A percentile compares a stretch with the other conserved stretches of the same genome.
These are phyloP conservation scores for Drosophila recens DNA, from an alignment of 2,888 invertebrate species.

Conservation along the genomic window DNA sequence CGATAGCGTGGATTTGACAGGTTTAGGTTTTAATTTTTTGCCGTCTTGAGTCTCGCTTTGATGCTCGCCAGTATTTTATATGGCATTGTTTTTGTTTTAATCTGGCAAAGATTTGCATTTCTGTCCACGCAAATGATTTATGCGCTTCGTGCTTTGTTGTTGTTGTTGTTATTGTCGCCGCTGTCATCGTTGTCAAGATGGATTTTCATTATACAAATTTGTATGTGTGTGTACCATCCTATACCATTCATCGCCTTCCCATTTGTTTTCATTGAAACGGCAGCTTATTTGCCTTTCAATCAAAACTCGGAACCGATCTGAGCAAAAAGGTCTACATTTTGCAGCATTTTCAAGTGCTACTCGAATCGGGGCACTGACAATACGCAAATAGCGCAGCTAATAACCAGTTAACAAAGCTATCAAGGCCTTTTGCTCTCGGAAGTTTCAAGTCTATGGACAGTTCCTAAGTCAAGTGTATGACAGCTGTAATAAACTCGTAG, in stretches of 20 bases:
- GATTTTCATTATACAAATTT: slow-evolving; percentile 55
- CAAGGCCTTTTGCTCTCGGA: slow-evolving; percentile 62
- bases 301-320: slow-evolving; percentile 39
- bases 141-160: slow-evolving; percentile 37
- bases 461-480: slow-evolving; percentile 22
- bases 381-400: slow-evolving; percentile 23
- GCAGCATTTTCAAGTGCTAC: slow-evolving; percentile 51
- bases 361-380: slow-evolving; percentile 30
- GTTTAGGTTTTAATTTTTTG: slow-evolving; percentile 67
- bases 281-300: slow-evolving; percentile 78
- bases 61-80: slow-evolving; percentile 43
- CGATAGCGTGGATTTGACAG: slow-evolving; percentile 73
- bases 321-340: slow-evolving; percentile 49
- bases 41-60: slow-evolving; percentile 43
- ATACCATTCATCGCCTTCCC: slow-evolving; percentile 11
- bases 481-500: slow-evolving; percentile 29
- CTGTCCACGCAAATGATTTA: slow-evolving; percentile 75
- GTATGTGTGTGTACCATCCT: not conserved
- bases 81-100: slow-evolving; percentile 71
- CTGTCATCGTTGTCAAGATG: slow-evolving; percentile 57
- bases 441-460: slow-evolving; percentile 33
- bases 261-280: slow-evolving; percentile 57
- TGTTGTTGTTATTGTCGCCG: slow-evolving; percentile 39
- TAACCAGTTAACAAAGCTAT: slow-evolving; percentile 51
- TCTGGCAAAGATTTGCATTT: slow-evolving; percentile 78